These are phyloP conservation scores for Shinisaurus crocodilurus DNA, from an alignment of 2,113 vertebrate species.

Conservation along the genomic window DNA sequence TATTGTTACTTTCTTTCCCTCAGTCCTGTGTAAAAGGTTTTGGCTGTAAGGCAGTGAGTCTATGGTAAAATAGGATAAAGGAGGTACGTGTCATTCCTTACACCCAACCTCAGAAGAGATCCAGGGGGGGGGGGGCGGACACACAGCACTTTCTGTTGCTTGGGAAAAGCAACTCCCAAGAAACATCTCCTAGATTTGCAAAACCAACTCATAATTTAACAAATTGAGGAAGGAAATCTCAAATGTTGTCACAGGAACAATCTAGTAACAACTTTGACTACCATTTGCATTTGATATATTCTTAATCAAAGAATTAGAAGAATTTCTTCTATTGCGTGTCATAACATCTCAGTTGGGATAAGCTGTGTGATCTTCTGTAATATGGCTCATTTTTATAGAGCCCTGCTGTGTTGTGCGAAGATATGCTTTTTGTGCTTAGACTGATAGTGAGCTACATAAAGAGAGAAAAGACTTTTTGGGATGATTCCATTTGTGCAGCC, in stretches of 20 bases:
- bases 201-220: not conserved
- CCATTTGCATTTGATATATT: not conserved
- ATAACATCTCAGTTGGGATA: not conserved
- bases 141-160: not conserved
- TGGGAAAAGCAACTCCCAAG: too few relatives aligned
- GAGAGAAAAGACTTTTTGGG: not conserved
- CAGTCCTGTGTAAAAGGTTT: not conserved
- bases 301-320: too few relatives aligned
- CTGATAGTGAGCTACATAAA: not conserved
- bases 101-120: not conserved
- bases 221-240: not conserved
- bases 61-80: not conserved
- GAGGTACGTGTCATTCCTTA: not conserved
- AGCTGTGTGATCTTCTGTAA: not conserved
- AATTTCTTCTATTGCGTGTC: not conserved
- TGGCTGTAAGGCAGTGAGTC: not conserved
- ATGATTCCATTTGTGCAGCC: not conserved
- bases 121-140: too few relatives aligned
- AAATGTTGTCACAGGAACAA: not conserved
- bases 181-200: not conserved
- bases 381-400: slow-evolving; percentile 45
- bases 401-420: not conserved
- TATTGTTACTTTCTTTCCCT: not conserved
- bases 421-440: not conserved
- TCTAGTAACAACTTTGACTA: not conserved